phyloP scores from a whole-genome alignment of 2,113 vertebrate species.

The Tragulus kanchil region DNA sequence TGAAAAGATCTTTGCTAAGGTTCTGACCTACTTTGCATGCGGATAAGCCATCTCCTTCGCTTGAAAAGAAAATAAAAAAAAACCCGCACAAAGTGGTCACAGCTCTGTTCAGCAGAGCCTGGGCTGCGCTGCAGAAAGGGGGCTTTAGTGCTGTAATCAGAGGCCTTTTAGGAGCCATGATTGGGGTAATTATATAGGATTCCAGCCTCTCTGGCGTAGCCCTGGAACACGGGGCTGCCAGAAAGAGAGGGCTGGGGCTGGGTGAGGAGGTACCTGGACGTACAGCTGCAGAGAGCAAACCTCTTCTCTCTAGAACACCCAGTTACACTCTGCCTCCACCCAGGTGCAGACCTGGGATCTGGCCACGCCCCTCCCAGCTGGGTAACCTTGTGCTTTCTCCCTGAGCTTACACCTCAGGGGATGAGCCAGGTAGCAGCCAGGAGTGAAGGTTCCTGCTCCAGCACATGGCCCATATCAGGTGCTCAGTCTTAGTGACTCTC shows the following conservation, averaged over 20 bases:
- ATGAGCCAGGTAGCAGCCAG: neutral
- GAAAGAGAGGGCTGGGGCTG: neutral
- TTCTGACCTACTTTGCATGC: conserved; percentile 82
- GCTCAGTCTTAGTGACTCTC: neutral
- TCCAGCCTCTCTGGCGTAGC: conserved; percentile 23
- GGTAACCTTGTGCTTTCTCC: neutral
- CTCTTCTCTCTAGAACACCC: neutral
- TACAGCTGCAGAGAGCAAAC: neutral
- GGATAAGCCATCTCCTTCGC: conserved; percentile 65
- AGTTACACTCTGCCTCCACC: too few species aligned
- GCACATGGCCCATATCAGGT: neutral
- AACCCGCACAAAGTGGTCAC: neutral
- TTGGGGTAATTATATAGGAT: conserved; percentile 32
- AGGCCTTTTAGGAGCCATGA: conserved; percentile 71
- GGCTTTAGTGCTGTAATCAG: conserved; percentile 66
- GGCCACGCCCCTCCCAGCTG: neutral
- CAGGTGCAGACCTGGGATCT: neutral
- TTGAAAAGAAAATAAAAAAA: conserved; percentile 24
- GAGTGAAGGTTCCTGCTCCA: neutral
- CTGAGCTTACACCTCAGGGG: neutral
- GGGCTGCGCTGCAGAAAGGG: conserved; percentile 54
- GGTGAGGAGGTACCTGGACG: neutral
- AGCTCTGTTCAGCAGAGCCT: conserved; percentile 36
- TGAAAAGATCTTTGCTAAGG: conserved; percentile 56
- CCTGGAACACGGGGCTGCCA: neutral